Evolutionary conservation across 2,797 vertebrate genomes (phyloP), one percentile per base, ranked within the genome.

Genomic region (Chaunax sp.): DNA sequence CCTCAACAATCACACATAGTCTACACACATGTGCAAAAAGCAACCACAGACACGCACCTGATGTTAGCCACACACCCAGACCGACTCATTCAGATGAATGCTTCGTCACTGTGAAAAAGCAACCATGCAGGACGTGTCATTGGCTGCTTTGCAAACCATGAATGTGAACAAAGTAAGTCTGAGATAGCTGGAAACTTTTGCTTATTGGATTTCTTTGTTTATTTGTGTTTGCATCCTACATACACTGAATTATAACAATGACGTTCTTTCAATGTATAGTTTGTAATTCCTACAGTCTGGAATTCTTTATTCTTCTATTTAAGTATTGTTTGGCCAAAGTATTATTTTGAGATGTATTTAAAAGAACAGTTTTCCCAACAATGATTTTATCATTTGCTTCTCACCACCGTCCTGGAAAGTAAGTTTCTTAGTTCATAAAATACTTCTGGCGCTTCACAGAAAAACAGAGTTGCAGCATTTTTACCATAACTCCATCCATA

Each of bases 21-120:
- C 28, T 40, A n/a, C n/a, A n/a, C n/a, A n/a, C n/a, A n/a, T n/a
- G n/a, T n/a, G n/a, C n/a, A 61, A 30, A 54, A 45, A 51, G 22
- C 57, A 53, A 30, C 23, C 16, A 43, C 41, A 69, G 35, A 78
- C 64, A 38, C 64, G 69, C 51, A 45, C 44, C 52, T 52, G 66
- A 59, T 38, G 52, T 55, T 54, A 33, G 37, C 60, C 53, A 40
- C 28, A 46, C 50, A 56, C 45, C 35, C 61, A 69, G 45, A 56
- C 35, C 3, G 14, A 26, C 50, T 72, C 40, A 33, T 66, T 70
- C 38, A 72, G 59, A 65, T 52, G 56, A 51, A 37, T 64, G 75
- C 69, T 23, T 72, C 30, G 12, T 76, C 64, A 69, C 56, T 57
- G 55, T 65, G 63, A 73, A 80, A 38, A 63, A 28, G 61, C 80